Conservation (phyloP, 2,797 vertebrate genomes). For the Channa striata region DNA sequence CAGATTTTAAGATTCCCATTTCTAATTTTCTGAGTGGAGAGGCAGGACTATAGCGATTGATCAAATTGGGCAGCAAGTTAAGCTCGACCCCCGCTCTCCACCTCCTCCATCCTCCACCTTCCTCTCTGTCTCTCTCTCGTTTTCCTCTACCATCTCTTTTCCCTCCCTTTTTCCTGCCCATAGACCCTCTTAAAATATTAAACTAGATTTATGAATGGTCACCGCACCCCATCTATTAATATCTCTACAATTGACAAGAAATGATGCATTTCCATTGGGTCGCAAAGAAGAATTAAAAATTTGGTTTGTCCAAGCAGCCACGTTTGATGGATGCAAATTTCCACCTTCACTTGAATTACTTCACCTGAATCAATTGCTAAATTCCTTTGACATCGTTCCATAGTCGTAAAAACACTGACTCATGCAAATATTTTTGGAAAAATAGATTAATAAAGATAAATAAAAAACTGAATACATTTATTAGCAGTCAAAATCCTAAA, state of each 20-base stretch:
- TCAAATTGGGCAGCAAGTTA: constrained; percentile 85
- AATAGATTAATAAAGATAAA: constrained; percentile 7
- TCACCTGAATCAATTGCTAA: too few relatives aligned
- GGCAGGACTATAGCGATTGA: constrained; percentile 86
- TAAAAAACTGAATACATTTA: background rate
- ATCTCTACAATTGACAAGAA: constrained; percentile 82
- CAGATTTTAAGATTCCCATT: constrained; percentile 87
- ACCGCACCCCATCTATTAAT: constrained; percentile 83
- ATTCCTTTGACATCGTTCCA: constrained; percentile 10
- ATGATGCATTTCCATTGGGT: constrained; percentile 71
- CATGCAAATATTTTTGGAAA: background rate
- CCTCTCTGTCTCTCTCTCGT: constrained; percentile 32
- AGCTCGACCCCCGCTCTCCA: constrained; percentile 53
- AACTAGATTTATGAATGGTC: constrained; percentile 87
- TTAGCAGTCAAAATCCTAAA: background rate
- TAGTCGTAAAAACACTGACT: background rate
- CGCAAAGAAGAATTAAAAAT: constrained; percentile 62
- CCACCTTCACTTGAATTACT: constrained; percentile 36
- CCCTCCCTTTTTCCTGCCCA: constrained; percentile 66
- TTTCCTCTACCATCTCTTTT: constrained; percentile 40
- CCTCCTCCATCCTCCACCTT: constrained; percentile 37
- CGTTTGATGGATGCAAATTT: constrained; percentile 62
- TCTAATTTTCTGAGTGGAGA: constrained; percentile 87
- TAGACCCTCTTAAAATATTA: constrained; percentile 88
- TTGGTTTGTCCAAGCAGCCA: constrained; percentile 50